Percentiles rank a stretch among this genome's conserved stretches.
Conservation (phyloP, 2,797 vertebrate species). For the Saguinus oedipus region DNA sequence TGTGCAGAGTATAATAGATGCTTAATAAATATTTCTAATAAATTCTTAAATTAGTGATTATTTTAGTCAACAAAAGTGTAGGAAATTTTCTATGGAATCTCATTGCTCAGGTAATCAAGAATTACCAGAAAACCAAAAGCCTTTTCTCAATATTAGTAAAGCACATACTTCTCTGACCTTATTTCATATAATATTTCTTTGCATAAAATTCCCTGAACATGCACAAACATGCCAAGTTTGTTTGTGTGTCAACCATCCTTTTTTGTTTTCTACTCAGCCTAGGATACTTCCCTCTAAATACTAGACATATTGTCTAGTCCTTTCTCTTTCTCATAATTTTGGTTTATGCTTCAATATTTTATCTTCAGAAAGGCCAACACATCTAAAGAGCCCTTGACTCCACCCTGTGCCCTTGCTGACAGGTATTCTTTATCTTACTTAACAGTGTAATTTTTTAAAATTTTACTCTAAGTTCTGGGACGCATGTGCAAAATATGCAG, state of each 20-base stretch:
- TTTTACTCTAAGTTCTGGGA: no score
- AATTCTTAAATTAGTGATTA: background rate
- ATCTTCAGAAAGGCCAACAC: background rate
- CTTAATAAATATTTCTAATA: background rate
- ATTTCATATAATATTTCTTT: background rate
- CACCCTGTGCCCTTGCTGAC: background rate
- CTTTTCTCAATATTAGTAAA: background rate
- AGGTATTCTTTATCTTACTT: background rate
- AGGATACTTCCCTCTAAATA: background rate
- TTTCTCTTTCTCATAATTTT: background rate
- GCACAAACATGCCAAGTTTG: background rate
- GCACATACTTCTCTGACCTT: background rate
- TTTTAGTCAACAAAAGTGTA: background rate
- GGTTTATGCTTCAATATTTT: background rate
- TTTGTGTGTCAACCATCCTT: background rate
- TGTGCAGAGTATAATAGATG: background rate
- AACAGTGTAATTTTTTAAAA: background rate
- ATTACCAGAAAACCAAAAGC: background rate
- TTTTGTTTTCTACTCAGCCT: background rate
- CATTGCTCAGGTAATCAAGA: background rate
- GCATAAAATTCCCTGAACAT: background rate
- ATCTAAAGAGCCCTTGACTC: background rate
- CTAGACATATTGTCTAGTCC: background rate
- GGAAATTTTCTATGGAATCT: background rate
- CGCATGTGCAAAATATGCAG: no score